A percentile compares a stretch with the other conserved stretches of the same genome.
Conservation (phyloP, 2,888 invertebrate genomes). For the Caenorhabditis afra region DNA sequence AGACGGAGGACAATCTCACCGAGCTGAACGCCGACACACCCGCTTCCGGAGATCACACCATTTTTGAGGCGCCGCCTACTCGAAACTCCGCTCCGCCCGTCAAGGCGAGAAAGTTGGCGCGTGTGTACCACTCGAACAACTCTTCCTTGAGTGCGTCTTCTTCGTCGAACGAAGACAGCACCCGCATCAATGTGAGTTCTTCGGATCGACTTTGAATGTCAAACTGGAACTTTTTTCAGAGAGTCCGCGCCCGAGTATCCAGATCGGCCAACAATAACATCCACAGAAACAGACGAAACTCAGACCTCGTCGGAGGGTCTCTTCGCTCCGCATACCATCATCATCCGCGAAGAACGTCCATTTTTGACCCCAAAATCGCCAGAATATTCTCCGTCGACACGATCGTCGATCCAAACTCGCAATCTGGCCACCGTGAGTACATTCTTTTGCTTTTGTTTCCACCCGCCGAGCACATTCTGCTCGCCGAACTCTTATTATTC, state of each 20-base stretch:
- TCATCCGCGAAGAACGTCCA: too few species aligned
- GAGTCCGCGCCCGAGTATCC: constrained; percentile 13
- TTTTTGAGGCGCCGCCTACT: too few species aligned
- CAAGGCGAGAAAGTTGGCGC: constrained; percentile 26
- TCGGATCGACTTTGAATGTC: background rate
- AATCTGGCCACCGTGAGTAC: too few species aligned
- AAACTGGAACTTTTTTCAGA: constrained; percentile 12
- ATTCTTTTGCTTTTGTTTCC: too few species aligned
- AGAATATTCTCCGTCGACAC: too few species aligned
- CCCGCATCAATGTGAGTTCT: constrained; percentile 29
- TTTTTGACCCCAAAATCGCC: too few species aligned
- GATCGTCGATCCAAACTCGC: too few species aligned
- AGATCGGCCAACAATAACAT: constrained; percentile 15
- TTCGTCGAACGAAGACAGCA: constrained; percentile 31
- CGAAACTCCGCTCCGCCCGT: constrained; percentile 6
- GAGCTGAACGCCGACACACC: background rate
- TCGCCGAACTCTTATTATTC: background rate
- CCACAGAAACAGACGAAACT: constrained; percentile 3
- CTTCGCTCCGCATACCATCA: background rate
- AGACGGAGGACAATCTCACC: constrained; percentile 36
- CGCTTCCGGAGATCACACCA: too few species aligned
- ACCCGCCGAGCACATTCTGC: background rate
- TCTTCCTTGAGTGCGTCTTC: constrained; percentile 11
- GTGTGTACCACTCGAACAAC: constrained; percentile 10
- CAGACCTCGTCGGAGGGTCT: constrained; percentile 32